Base-by-base conservation (phyloP, 2,113 vertebrate genomes). In the Anas platyrhynchos region DNA sequence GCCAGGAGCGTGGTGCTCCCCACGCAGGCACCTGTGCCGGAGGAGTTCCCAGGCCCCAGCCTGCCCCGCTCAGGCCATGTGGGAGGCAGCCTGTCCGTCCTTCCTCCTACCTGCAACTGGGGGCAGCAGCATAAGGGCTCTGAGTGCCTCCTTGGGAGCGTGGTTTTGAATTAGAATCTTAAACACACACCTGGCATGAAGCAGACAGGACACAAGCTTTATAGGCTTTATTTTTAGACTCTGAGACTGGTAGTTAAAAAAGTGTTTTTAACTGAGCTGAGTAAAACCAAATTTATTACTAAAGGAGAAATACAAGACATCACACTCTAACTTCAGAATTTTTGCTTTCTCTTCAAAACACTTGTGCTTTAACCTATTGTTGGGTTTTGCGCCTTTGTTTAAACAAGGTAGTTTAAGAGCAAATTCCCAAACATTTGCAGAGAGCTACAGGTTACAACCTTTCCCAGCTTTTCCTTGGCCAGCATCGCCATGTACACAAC, bases 1-100 rank as follows among this genome's bases (percentile, higher is more conserved):
- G 50, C 88, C 93, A 93, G 72, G 55, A 89, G 59, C 36, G 11
- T 15, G 1, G 63, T 14, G 31, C 55, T 85, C 62, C 67, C 43
- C 23, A 65, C 29, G 13, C 43, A 6, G 66, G 34, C 9, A 44
- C 43, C 15, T 17, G 0, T 0, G 0, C n/a, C 31, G 58, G 63
- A 71, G 83, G 73, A 83, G 90, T 50, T 65, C 9, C 22, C 0
- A 2, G 63, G 36, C 41, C 38, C 36, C 48, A 71, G 56, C 65
- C 61, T 78, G 29, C 68, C 74, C 76, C 1, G 2, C 67, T 66
- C 41, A 38, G 50, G 50, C 50, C 50, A 23, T 25, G 11, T 2
- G 22, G 50, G 50, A 52, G 7, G 54, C 86, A 46, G 18, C 7
- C 52, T 11, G 2, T 16, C n/a, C 25, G 23, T 44, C 22, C 22